Conservation (phyloP, 2,113 vertebrate genomes). For the Oreochromis aureus region DNA sequence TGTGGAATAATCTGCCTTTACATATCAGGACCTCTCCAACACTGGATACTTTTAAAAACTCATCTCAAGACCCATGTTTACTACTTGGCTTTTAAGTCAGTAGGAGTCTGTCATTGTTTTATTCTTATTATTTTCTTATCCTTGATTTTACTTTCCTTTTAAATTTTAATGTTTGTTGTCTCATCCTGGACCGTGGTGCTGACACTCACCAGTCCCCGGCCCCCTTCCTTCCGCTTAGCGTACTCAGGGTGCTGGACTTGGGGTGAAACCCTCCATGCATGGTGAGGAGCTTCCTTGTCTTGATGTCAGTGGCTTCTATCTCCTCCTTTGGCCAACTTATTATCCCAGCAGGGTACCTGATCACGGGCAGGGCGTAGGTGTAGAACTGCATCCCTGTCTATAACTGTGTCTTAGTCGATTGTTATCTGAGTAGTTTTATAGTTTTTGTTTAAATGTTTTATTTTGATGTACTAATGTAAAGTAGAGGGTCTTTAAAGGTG, state of each 20-base stretch:
- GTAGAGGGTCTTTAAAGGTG: neutral
- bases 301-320: neutral
- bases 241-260: neutral
- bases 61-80: neutral
- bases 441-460: neutral
- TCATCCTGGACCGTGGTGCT: neutral
- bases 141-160: neutral
- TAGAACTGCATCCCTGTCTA: neutral
- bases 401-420: neutral
- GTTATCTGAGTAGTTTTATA: neutral
- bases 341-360: neutral
- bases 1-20: neutral
- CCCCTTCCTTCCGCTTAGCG: fast-evolving
- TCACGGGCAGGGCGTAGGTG: neutral
- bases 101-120: neutral
- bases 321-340: neutral
- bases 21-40: neutral
- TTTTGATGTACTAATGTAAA: neutral
- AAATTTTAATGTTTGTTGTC: neutral
- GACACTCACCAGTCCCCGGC: neutral
- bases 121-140: neutral
- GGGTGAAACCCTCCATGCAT: neutral
- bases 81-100: neutral
- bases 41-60: neutral
- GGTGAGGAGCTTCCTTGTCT: neutral